Percentiles rank a stretch among this genome's conserved stretches.
Conservation (phyloP, 2,797 vertebrate genomes). For the Dendrocincla fuliginosa region DNA sequence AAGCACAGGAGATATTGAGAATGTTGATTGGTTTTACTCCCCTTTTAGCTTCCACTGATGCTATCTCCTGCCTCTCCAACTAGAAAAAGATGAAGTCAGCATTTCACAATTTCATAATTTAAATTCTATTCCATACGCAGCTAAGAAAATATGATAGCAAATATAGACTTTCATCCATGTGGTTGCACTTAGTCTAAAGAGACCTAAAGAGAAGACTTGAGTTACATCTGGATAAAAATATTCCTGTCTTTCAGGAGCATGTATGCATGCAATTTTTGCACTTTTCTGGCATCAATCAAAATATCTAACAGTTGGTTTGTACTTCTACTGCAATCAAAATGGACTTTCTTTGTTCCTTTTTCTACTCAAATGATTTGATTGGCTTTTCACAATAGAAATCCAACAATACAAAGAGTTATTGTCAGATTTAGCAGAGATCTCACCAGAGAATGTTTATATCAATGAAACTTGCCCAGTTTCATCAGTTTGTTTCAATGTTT, state of each 20-base stretch:
- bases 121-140: background rate
- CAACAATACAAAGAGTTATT: conserved; percentile 18
- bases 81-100: background rate
- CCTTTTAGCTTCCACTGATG: background rate
- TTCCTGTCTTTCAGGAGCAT: background rate
- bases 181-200: background rate
- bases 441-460: conserved; percentile 36
- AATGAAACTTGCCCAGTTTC: conserved; percentile 54
- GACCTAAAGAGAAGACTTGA: background rate
- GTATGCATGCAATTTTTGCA: background rate
- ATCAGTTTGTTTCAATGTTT: conserved; percentile 42
- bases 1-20: background rate
- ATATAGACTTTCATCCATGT: background rate
- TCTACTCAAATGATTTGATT: background rate
- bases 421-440: conserved; percentile 43
- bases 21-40: background rate
- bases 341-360: background rate
- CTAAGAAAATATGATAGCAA: background rate
- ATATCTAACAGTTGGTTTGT: background rate
- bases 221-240: background rate
- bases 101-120: background rate
- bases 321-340: background rate
- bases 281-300: background rate
- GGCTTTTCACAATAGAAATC: background rate
- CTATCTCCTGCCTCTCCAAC: background rate